Evolutionary conservation across 2,797 vertebrate genomes (phyloP), one percentile per base, ranked within the genome.

Genomic region (Cirrhinus molitorella): DNA sequence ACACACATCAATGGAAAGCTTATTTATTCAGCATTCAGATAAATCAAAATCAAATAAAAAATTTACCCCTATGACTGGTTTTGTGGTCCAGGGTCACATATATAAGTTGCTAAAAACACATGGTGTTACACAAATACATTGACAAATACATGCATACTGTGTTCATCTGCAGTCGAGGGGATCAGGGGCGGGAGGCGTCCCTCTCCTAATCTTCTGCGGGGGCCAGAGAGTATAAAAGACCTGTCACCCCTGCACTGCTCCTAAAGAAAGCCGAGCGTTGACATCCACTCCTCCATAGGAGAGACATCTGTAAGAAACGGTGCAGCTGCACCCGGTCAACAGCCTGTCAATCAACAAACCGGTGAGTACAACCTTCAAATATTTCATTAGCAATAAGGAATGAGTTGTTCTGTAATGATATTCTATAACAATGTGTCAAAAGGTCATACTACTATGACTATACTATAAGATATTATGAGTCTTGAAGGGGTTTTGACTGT

Each of bases 141-240:
- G 13, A 53, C 12, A 5, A 31, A 65, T 6, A 57, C 49, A 67
- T 13, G 6, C 61, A 67, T 19, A 68, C n/a, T 45, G 53, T 74
- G 28, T 53, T 23, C 28, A 17, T 43, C 45, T 70, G 31, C 9
- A 11, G 47, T 49, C 11, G 31, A 89, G 72, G 43, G 87, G 93
- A 90, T 92, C 81, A 80, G 82, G 82, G 61, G 5, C 31, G 23
- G 81, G 87, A 84, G 92, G 88, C 73, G 88, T 90, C 3, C 89
- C 88, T 47, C 74, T 82, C 66, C 0, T 94, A 97, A 98, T 97
- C 97, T 89, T 88, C 92, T 93, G 92, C 93, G 43, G 23, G 66
- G 57, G 43, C 7, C 73, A 71, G 37, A 77, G 72, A 80, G 78
- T 68, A 85, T 95, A 95, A 94, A 94, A 94, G 83, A 91, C 90